Evolutionary conservation across 2,797 vertebrate species (phyloP).

Genomic region (Halcyon smyrnensis): DNA sequence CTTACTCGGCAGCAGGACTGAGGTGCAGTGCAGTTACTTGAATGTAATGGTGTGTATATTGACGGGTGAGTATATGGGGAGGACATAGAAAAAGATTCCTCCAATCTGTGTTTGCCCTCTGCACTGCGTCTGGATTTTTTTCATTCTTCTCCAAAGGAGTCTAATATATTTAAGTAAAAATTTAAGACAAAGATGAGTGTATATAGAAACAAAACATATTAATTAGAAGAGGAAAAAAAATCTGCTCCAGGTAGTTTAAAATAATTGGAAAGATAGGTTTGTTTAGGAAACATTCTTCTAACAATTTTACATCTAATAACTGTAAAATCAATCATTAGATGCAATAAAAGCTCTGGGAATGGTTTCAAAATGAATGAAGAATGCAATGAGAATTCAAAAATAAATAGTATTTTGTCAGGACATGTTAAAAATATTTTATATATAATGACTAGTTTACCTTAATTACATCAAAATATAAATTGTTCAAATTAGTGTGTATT

Average conservation of each 20-base stretch:
- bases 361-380: slow-evolving; percentile 31
- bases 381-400: slow-evolving; percentile 27
- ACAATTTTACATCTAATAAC: background rate
- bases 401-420: slow-evolving; percentile 13
- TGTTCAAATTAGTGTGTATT: background rate
- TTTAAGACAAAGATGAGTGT: background rate
- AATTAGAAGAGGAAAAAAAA: background rate
- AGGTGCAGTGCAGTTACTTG: background rate
- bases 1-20: background rate
- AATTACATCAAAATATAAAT: slow-evolving; percentile 35
- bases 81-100: background rate
- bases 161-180: background rate
- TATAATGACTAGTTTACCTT: slow-evolving; percentile 7
- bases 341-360: background rate
- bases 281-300: background rate
- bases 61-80: background rate
- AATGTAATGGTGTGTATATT: background rate
- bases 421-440: slow-evolving; percentile 4
- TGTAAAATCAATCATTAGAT: background rate
- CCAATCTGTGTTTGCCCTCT: background rate
- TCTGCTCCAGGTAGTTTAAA: background rate
- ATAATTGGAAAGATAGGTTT: background rate
- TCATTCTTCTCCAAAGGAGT: background rate
- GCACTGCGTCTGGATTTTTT: background rate
- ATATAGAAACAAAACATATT: background rate